Base-by-base conservation (phyloP, 2,113 vertebrate species). In the Myodes glareolus region DNA sequence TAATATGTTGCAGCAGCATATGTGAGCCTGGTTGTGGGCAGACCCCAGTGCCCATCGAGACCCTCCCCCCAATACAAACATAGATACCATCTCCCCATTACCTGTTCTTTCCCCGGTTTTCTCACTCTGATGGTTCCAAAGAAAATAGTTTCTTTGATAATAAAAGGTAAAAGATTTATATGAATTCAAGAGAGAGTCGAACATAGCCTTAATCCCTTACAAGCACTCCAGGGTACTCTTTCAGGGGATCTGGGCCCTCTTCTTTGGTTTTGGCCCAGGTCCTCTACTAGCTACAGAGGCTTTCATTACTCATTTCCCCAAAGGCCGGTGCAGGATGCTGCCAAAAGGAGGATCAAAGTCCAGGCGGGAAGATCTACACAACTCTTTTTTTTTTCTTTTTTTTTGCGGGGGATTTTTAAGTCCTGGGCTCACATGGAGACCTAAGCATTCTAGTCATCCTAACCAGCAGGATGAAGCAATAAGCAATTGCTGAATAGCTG, bases 71-170 rank as follows among this genome's bases (percentile, higher is more conserved):
- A 36, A n/a, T 14, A 72, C 36, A 73, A 7, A 33, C 77, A n/a
- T 2, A 11, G 2, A 29, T 4, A 17, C 4, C 19, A 25, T 1
- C 29, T 42, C 12, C 13, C 5, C 0, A 2, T 21, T n/a, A n/a
- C 42, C 36, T 55, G 3, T 31, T 70, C 52, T 75, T 27, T 23
- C 50, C 45, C n/a, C 42, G 77, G 16, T 39, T 87, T n/a, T 84
- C 67, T 80, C 45, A 58, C 25, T 31, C 13, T 23, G 1, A 16
- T 29, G 14, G 47, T 42, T 78, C 33, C 45, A 63, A 63, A n/a
- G 36, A n/a, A 36, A 19, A 39, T 25, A 63, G 61, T 39, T 88
- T 39, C 61, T 50, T 25, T 68, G 31, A 33, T 45, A 68, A 47
- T 67, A 68, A 50, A 68, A 86, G 29, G n/a, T 29, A 86, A 86